These are phyloP conservation scores for Acanthaster planci DNA, from an alignment of 35 echinoderm and acorn worm genomes.

Conservation along the genomic window DNA sequence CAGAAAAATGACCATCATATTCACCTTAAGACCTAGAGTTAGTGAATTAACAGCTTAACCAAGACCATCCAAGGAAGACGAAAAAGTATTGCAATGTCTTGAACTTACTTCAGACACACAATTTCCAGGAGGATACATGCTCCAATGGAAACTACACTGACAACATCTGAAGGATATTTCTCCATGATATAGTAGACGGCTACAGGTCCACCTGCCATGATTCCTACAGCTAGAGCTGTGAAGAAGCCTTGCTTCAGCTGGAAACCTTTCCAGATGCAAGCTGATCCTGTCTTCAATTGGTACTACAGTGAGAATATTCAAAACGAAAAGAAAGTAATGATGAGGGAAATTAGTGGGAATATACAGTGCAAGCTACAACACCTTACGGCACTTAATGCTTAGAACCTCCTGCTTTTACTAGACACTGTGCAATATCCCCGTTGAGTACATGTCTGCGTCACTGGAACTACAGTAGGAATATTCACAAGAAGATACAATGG, in stretches of 20 bases:
- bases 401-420: too few relatives aligned
- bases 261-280: conserved; percentile 53
- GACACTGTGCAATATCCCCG: too few relatives aligned
- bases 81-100: not conserved
- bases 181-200: conserved; percentile 65
- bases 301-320: conserved; percentile 49
- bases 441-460: too few relatives aligned
- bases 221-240: conserved; percentile 29
- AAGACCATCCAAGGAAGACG: not conserved
- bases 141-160: conserved; percentile 81
- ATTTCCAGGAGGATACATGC: conserved; percentile 85
- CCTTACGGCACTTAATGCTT: too few relatives aligned
- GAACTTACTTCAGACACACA: conserved; percentile 86
- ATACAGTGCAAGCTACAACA: too few relatives aligned
- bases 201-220: conserved; percentile 71
- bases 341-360: too few relatives aligned
- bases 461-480: too few relatives aligned
- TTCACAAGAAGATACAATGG: too few relatives aligned
- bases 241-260: conserved; percentile 44
- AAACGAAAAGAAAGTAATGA: conserved; percentile 3
- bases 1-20: too few relatives aligned
- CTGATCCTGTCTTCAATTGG: conserved; percentile 68
- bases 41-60: too few relatives aligned
- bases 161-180: conserved; percentile 57
- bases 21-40: too few relatives aligned